These are phyloP conservation scores for Pachliopta kotzebuea DNA, from an alignment of 2,888 invertebrate genomes.

Conservation along the genomic window DNA sequence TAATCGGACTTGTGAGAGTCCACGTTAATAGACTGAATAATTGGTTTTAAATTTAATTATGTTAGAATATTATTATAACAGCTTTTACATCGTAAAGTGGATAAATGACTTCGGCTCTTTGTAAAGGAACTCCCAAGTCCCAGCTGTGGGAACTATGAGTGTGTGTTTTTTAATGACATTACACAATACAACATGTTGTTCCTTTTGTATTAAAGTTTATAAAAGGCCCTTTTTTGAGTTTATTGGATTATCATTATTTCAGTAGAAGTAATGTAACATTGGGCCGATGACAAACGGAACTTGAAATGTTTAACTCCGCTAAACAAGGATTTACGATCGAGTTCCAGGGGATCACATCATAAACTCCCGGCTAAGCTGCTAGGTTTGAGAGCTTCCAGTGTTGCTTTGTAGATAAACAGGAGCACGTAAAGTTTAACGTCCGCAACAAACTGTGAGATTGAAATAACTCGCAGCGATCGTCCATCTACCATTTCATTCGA, in stretches of 20 bases:
- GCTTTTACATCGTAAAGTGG: too few species aligned
- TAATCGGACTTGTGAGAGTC: neutral
- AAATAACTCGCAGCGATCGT: neutral
- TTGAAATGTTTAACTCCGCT: neutral
- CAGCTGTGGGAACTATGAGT: too few species aligned
- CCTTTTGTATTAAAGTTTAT: too few species aligned
- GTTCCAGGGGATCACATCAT: neutral
- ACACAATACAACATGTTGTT: too few species aligned
- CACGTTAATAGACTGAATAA: neutral
- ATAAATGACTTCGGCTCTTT: too few species aligned
- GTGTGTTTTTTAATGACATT: too few species aligned
- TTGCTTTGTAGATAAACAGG: conserved; percentile 3
- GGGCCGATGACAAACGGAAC: neutral
- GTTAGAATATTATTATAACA: too few species aligned
- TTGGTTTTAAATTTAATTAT: neutral
- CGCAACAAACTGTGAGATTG: neutral
- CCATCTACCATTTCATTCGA: neutral
- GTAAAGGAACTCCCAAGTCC: too few species aligned
- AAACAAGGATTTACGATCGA: conserved; percentile 1
- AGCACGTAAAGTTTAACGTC: conserved; percentile 1
- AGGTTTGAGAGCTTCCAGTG: conserved; percentile 2
- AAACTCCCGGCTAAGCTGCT: neutral
- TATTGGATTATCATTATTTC: neutral
- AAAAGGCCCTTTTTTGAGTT: too few species aligned
- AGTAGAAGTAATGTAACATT: neutral